These are phyloP conservation scores for Napeogenes inachia DNA, from an alignment of 2,888 invertebrate genomes.

Conservation along the genomic window DNA sequence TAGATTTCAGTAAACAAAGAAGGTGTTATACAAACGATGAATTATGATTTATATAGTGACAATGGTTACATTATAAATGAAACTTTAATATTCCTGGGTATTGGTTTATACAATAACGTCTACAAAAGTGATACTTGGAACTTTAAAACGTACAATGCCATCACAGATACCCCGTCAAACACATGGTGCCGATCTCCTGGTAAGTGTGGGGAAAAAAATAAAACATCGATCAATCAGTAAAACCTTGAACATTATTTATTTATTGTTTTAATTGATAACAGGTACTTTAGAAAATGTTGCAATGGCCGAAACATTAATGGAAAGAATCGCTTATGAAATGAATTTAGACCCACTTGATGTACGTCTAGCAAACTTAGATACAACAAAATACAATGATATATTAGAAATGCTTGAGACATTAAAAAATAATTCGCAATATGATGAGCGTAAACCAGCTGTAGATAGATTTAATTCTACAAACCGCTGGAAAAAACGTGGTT, in stretches of 20 bases:
- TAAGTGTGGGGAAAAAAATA: conserved; percentile 17
- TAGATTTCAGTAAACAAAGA: conserved; percentile 49
- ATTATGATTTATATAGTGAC: conserved; percentile 67
- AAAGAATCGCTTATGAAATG: conserved; percentile 77
- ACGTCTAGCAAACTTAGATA: conserved; percentile 49
- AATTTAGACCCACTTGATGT: conserved; percentile 78
- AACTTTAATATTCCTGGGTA: conserved; percentile 32
- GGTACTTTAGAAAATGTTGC: conserved; percentile 81
- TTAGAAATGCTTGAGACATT: conserved; percentile 64
- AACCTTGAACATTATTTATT: not conserved
- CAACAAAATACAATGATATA: conserved; percentile 57
- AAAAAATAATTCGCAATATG: conserved; percentile 59
- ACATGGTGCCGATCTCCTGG: conserved; percentile 43
- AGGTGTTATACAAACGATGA: conserved; percentile 80
- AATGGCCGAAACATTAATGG: conserved; percentile 80
- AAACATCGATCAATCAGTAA: not conserved
- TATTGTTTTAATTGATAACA: conserved; percentile 35
- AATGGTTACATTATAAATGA: conserved; percentile 75
- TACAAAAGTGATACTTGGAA: conserved; percentile 68
- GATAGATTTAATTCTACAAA: conserved; percentile 82
- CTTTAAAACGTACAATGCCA: conserved; percentile 43
- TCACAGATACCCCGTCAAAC: conserved; percentile 40
- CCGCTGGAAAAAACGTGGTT: conserved; percentile 86
- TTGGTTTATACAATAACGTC: conserved; percentile 45
- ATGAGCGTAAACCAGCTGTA: conserved; percentile 61